Percentiles rank a stretch among this genome's conserved stretches.
Evolutionary conservation across 2,797 vertebrate species (phyloP).

Genomic region (Enteromius fasciolatus): DNA sequence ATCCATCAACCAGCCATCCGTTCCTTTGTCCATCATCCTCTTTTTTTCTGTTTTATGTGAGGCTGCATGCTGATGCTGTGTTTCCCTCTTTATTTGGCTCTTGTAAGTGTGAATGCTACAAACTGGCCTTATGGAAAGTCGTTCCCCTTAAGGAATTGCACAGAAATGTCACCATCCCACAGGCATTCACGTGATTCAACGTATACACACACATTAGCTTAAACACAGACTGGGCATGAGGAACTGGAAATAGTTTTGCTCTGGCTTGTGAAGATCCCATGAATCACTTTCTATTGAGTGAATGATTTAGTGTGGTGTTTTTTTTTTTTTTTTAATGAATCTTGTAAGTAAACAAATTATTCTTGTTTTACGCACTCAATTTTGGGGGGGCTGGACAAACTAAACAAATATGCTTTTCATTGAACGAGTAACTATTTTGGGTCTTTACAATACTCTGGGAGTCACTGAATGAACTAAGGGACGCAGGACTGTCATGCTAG

Average conservation of each 20-base stretch:
- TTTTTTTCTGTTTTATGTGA: conserved; percentile 43
- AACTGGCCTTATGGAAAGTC: conserved; percentile 63
- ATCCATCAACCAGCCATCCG: conserved; percentile 63
- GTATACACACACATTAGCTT: conserved; percentile 45
- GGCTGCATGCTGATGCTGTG: conserved; percentile 41
- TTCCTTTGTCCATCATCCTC: conserved; percentile 63
- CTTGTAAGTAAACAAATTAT: background rate
- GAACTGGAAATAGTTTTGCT: conserved; percentile 63
- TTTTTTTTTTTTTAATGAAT: background rate
- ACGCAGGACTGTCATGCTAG: background rate
- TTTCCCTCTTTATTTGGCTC: conserved; percentile 3
- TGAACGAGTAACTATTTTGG: background rate
- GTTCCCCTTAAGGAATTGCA: conserved; percentile 57
- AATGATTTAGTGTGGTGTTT: background rate
- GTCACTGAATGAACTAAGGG: background rate
- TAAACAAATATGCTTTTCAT: background rate
- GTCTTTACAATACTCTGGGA: background rate
- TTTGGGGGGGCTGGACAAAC: background rate
- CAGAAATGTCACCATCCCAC: conserved; percentile 64
- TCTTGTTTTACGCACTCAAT: background rate
- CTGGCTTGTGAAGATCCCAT: conserved; percentile 30
- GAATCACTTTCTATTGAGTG: background rate
- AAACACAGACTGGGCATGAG: conserved; percentile 25
- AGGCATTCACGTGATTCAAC: conserved; percentile 1
- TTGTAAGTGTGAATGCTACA: conserved; percentile 41